These are phyloP conservation scores for Blastobasis adustella DNA, from an alignment of 2,888 invertebrate genomes.

Conservation along the genomic window DNA sequence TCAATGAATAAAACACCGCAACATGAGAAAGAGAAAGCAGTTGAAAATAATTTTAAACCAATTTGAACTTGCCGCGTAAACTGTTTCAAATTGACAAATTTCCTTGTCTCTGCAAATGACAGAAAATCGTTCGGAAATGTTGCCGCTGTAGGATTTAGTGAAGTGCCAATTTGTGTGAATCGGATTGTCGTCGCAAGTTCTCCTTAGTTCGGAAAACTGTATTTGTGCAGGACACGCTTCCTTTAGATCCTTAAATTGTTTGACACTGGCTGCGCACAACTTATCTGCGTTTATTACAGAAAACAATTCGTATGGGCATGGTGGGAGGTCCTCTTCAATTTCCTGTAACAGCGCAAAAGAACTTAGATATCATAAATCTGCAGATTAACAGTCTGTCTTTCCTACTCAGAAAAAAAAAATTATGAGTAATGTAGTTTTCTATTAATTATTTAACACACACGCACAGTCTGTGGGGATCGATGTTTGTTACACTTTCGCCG, in stretches of 20 bases:
- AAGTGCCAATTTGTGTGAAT: slow-evolving; percentile 38
- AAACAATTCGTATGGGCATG: slow-evolving; percentile 45
- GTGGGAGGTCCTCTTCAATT: slow-evolving; percentile 37
- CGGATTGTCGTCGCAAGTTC: slow-evolving; percentile 39
- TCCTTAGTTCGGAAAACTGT: slow-evolving; percentile 25
- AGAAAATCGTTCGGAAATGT: slow-evolving; percentile 18
- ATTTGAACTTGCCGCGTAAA: slow-evolving; percentile 32
- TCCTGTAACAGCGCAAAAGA: slow-evolving; percentile 23
- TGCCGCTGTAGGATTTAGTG: slow-evolving; percentile 19
- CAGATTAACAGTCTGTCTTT: no score
- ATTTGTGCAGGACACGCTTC: slow-evolving; percentile 24
- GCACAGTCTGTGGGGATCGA: no score
- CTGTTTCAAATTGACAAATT: slow-evolving; percentile 38
- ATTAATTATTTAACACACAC: no score
- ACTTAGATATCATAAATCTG: no score
- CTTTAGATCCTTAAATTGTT: slow-evolving; percentile 15
- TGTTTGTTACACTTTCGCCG: no score
- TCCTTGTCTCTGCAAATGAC: slow-evolving; percentile 36
- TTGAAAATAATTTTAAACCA: no score
- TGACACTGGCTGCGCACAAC: slow-evolving; percentile 31
- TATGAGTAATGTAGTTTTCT: no score
- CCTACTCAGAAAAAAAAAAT: no score
- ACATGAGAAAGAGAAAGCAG: no score
- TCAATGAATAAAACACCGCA: no score
- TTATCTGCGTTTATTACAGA: slow-evolving; percentile 24